Percentiles rank a stretch among this genome's conserved stretches.
These are phyloP conservation scores for Bombus polaris DNA, from an alignment of 1,140 invertebrate genomes.

Conservation along the genomic window DNA sequence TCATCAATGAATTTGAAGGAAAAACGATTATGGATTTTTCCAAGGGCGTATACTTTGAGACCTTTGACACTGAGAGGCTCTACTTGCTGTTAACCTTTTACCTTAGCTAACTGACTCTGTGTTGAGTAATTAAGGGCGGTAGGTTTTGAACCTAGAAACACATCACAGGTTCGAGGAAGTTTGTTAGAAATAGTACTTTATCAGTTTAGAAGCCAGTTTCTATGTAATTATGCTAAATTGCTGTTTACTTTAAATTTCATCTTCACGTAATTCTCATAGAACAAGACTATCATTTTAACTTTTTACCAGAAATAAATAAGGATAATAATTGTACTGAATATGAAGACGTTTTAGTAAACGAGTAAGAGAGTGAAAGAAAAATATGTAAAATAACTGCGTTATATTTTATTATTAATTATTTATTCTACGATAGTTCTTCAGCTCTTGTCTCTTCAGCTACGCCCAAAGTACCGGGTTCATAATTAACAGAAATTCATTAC, in stretches of 20 bases:
- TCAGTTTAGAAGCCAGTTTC: not conserved
- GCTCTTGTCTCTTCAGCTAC: too few relatives aligned
- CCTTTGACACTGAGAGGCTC: not conserved
- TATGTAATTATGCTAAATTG: not conserved
- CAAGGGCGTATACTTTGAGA: not conserved
- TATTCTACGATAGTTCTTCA: too few relatives aligned
- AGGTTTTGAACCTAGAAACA: not conserved
- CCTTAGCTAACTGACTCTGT: not conserved
- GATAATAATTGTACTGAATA: too few relatives aligned
- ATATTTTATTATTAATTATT: too few relatives aligned
- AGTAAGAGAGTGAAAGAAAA: too few relatives aligned
- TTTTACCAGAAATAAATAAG: too few relatives aligned
- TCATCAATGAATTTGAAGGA: not conserved
- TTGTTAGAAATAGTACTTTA: not conserved
- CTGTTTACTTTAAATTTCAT: not conserved
- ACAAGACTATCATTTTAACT: not conserved
- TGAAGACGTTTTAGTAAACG: too few relatives aligned
- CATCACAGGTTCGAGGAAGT: not conserved
- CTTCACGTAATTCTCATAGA: not conserved
- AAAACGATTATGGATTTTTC: not conserved
- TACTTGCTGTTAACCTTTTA: not conserved
- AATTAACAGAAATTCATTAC: too few relatives aligned
- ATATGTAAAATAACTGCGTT: too few relatives aligned
- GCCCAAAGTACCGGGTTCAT: too few relatives aligned
- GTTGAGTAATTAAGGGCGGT: not conserved